Evolutionary conservation across 2,113 vertebrate species (phyloP), one percentile per base, ranked within the genome.

Genomic region (Trematocara nigrifrons): DNA sequence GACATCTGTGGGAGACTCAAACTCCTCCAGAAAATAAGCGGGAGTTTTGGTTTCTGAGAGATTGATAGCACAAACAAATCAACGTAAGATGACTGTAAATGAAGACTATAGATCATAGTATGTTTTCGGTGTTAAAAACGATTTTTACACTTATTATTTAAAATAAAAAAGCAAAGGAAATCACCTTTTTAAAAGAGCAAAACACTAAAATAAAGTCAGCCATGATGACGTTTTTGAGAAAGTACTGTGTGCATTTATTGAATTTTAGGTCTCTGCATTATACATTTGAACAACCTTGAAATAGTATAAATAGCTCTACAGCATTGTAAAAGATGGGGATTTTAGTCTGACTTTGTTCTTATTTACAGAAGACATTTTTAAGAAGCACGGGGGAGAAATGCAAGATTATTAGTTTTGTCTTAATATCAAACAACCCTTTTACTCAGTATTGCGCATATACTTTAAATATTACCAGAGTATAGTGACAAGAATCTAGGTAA

Each of bases 281-380:
- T 91, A 94, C 91, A 94, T 90, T 38, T 89, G 85, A 93, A 92
- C 90, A 94, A 91, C 83, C 86, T 93, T 93, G 53, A 91, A 94
- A 90, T 87, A 78, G 93, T 95, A 95, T 94, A 96, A 95, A 95
- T 90, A 94, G 88, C 90, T 93, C 90, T 94, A 94, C 89, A 94
- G 89, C 89, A 86, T 92, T 93, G 93, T 94, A 95, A 95, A 95
- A 94, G 80, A 93, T 90, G 82, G 86, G 26, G 33, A 49, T 78
- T 89, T 85, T 90, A 79, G 84, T 93, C 82, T 59, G 74, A 12
- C 80, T 89, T 82, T 80, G 31, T 89, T 89, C 84, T 82, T 94
- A 94, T 94, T 89, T 95, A 95, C 93, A 95, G 61, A 87, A 79
- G 47, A 88, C 45, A 64, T 83, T 54, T 91, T 87, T 86, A 89